Base-by-base conservation (phyloP, 2,888 invertebrate genomes). In the Oxystoma pomonae region DNA sequence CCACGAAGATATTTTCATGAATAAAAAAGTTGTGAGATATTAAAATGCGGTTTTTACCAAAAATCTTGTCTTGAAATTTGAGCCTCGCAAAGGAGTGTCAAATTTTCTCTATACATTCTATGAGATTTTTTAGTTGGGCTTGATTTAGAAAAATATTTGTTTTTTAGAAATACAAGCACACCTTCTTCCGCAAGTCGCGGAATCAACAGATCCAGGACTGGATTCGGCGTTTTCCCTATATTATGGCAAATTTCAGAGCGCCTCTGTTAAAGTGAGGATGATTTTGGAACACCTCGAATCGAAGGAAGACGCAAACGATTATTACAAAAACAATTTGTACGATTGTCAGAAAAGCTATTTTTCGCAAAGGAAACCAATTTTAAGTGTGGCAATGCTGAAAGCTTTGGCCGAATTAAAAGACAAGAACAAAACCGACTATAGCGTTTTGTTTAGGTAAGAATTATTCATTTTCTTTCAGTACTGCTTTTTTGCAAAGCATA, bases 211-310 rank as follows among this genome's bases (percentile, higher is more conserved):
- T 60, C 61, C 69, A n/a, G 65, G 65, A 20, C 65, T 70, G 16
- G 90, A 91, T 71, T 87, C 90, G 0, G 88, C 90, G 22, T 92
- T 87, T 82, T 95, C 90, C 57, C 87, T 87, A 49, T 97, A 94
- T 75, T 98, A 98, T 76, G 97, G 97, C 0, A 94, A 96, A 81
- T 98, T 98, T 78, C 93, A 96, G 77, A 91, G 94, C 0, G 91
- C 93, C n/a, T 90, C 97, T 0, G 89, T 91, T 0, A 91, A 94
- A 76, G 85, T 96, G 0, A 91, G 87, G 72, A 85, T 88, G 64
- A 85, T 98, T 7, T 89, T 96, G 55, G 86, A 88, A 65, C 88
- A 95, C 72, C 84, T 98, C 20, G 97, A 98, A 79, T 82, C 85
- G 1, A 85, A 95, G 60, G 83, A 89, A 0, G 87, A 88, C 59